A percentile compares a stretch with the other conserved stretches of the same genome.
These are phyloP conservation scores for Eledone cirrhosa DNA, from an alignment of 2,888 invertebrate genomes.

Conservation along the genomic window DNA sequence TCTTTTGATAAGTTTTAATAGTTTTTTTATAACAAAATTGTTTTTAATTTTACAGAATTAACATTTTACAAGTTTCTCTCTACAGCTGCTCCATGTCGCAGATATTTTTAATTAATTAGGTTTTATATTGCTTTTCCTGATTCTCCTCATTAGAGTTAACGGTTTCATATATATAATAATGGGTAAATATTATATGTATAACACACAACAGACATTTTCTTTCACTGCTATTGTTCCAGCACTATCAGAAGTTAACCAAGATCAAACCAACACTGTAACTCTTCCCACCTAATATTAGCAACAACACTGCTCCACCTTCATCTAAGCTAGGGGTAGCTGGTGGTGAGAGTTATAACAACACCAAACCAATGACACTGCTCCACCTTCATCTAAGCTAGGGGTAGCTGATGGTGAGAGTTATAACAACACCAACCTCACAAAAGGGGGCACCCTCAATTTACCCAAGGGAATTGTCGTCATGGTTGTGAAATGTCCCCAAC, in stretches of 20 bases:
- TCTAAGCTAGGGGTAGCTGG: background rate
- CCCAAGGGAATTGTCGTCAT: background rate
- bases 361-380: background rate
- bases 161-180: too few species aligned
- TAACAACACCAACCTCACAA: background rate
- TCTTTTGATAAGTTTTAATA: too few species aligned
- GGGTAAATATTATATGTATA: too few species aligned
- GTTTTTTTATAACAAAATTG: too few species aligned
- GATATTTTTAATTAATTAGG: too few species aligned
- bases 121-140: too few species aligned
- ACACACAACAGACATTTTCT: background rate
- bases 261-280: background rate
- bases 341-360: background rate
- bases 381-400: background rate
- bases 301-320: too few species aligned
- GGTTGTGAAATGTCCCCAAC: background rate
- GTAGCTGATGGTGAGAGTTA: background rate
- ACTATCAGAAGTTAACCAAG: background rate
- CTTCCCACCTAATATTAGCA: background rate
- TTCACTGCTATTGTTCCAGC: background rate
- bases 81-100: too few species aligned
- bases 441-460: background rate
- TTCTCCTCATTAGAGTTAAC: too few species aligned
- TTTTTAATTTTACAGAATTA: too few species aligned
- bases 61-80: too few species aligned